Percentiles rank a stretch among this genome's conserved stretches.
These are phyloP conservation scores for Scomber japonicus DNA, from an alignment of 2,113 vertebrate species.

Conservation along the genomic window DNA sequence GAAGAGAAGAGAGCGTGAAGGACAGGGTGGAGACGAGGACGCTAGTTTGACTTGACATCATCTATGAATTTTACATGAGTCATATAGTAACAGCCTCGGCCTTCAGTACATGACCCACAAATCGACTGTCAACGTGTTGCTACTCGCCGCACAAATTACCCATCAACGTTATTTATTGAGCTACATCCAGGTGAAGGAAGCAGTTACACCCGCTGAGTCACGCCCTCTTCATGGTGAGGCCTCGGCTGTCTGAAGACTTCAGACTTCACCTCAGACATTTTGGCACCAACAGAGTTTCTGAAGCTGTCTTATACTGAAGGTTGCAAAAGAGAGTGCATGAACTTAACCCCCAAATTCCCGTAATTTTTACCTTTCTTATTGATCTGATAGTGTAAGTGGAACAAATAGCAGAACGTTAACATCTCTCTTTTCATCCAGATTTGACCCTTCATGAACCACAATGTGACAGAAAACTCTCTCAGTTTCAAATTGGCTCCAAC, in stretches of 20 bases:
- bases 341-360: too few relatives aligned
- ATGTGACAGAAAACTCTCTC: too few relatives aligned
- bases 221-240: neutral
- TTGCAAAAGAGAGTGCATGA: too few relatives aligned
- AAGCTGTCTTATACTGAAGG: too few relatives aligned
- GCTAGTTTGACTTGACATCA: slow-evolving; percentile 16
- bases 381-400: too few relatives aligned
- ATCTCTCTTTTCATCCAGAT: too few relatives aligned
- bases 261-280: too few relatives aligned
- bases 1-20: neutral
- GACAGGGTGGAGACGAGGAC: slow-evolving; percentile 12
- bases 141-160: neutral
- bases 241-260: neutral
- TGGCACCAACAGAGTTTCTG: too few relatives aligned
- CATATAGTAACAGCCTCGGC: neutral
- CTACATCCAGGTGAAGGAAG: slow-evolving; percentile 30
- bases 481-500: neutral
- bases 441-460: too few relatives aligned
- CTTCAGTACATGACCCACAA: slow-evolving; percentile 9
- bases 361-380: too few relatives aligned
- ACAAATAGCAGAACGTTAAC: too few relatives aligned
- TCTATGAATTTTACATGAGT: slow-evolving; percentile 41
- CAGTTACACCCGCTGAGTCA: neutral
- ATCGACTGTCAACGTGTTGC: slow-evolving; percentile 29
- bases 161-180: slow-evolving; percentile 41